Conservation (phyloP, 2,888 invertebrate genomes). For the Alloscopus bannaensis region DNA sequence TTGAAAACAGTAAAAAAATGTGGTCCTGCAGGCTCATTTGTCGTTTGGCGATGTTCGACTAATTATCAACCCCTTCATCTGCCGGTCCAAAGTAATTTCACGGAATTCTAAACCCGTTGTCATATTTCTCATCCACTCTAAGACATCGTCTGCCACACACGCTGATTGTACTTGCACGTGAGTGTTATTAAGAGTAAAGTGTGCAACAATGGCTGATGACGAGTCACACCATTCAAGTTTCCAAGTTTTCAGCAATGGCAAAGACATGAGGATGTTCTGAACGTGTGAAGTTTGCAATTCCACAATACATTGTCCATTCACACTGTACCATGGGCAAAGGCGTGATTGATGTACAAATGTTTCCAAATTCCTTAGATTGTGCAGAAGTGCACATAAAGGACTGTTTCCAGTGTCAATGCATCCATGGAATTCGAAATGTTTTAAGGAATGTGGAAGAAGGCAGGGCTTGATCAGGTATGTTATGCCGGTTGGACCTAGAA, state of each 20-base stretch:
- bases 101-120: background rate
- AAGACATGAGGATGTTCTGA: conserved; percentile 23
- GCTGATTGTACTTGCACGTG: conserved; percentile 17
- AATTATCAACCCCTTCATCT: conserved; percentile 30
- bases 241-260: conserved; percentile 43
- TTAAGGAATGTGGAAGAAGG: conserved; percentile 26
- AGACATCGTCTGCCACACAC: conserved; percentile 11
- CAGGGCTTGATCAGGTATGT: conserved; percentile 15
- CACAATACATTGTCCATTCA: background rate
- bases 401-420: conserved; percentile 33
- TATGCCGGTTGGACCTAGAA: conserved; percentile 27
- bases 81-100: conserved; percentile 27
- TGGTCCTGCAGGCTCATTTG: too few relatives aligned
- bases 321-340: conserved; percentile 44
- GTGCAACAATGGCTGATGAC: conserved; percentile 13
- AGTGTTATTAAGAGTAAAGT: background rate
- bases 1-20: too few relatives aligned
- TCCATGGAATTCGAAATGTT: conserved; percentile 43
- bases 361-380: conserved; percentile 31
- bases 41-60: background rate
- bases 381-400: conserved; percentile 21
- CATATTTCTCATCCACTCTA: conserved; percentile 32
- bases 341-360: conserved; percentile 40
- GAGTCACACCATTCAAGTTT: conserved; percentile 54
- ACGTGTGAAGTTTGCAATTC: conserved; percentile 37